phyloP scores from a whole-genome alignment of 2,113 vertebrate genomes.

The Platycercus adscitus region DNA sequence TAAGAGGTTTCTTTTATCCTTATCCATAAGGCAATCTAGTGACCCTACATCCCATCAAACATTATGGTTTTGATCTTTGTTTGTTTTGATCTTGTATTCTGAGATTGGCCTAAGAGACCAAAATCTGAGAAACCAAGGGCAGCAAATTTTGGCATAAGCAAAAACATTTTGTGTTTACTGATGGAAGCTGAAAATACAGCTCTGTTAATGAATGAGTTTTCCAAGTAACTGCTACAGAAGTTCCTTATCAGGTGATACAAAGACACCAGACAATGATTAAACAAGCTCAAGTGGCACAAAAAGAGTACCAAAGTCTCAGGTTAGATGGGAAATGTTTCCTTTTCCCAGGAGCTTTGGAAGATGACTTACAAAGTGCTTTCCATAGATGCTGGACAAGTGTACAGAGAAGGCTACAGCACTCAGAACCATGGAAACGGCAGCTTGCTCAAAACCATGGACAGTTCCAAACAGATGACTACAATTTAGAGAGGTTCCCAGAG shows the following conservation, averaged over 20 bases:
- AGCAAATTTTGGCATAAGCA: background rate
- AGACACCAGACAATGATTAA: background rate
- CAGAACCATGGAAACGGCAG: background rate
- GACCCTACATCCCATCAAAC: background rate
- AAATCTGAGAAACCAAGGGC: background rate
- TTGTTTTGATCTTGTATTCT: background rate
- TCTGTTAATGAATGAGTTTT: background rate
- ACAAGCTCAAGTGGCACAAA: background rate
- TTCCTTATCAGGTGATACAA: background rate
- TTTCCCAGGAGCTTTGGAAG: background rate
- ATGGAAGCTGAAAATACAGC: background rate
- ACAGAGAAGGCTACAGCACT: background rate
- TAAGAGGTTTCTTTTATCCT: background rate
- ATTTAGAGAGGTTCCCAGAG: background rate
- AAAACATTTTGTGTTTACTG: background rate
- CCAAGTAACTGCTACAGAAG: background rate
- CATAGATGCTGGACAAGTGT: background rate
- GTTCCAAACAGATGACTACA: background rate
- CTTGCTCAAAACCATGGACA: background rate
- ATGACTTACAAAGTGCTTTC: background rate
- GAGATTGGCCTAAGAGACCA: background rate
- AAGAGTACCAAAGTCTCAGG: background rate
- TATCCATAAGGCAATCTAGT: background rate
- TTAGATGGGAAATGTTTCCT: background rate
- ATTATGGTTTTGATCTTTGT: background rate